Percentiles rank a stretch among this genome's conserved stretches.
phyloP scores from a whole-genome alignment of 2,797 vertebrate species.

The Helicolenus hilgendorfi region DNA sequence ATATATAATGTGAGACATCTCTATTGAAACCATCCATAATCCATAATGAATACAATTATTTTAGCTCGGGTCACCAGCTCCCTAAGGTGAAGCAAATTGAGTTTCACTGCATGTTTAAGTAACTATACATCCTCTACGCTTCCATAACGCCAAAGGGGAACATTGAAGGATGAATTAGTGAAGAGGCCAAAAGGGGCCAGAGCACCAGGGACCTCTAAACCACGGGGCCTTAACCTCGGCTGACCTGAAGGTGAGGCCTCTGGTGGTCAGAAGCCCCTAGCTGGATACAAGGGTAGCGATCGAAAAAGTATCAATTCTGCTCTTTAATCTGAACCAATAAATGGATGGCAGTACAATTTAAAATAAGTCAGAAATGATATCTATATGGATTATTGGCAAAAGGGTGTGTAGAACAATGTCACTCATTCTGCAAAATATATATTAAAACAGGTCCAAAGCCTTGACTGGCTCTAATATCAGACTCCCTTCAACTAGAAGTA shows the following conservation, averaged over 20 bases:
- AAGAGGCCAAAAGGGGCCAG: background rate
- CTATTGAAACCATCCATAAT: background rate
- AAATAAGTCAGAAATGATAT: background rate
- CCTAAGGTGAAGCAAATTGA: background rate
- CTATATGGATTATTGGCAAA: background rate
- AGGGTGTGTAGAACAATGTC: background rate
- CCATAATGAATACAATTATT: slow-evolving; percentile 20
- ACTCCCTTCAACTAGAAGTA: too few species aligned
- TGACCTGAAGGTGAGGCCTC: background rate
- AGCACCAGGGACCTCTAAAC: background rate
- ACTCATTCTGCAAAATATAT: background rate
- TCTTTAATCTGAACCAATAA: background rate
- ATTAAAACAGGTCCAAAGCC: background rate
- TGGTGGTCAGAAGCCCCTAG: background rate
- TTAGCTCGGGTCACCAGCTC: background rate
- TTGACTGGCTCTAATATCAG: too few species aligned
- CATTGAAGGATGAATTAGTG: slow-evolving; percentile 9
- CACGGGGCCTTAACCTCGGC: background rate
- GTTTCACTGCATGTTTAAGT: background rate
- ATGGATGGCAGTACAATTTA: background rate
- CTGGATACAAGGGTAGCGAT: background rate
- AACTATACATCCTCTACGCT: background rate
- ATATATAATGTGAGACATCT: background rate
- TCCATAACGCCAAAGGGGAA: background rate
- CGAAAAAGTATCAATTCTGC: background rate